Base-by-base conservation (phyloP, 1,140 invertebrate genomes). In the Drosophila repleta region DNA sequence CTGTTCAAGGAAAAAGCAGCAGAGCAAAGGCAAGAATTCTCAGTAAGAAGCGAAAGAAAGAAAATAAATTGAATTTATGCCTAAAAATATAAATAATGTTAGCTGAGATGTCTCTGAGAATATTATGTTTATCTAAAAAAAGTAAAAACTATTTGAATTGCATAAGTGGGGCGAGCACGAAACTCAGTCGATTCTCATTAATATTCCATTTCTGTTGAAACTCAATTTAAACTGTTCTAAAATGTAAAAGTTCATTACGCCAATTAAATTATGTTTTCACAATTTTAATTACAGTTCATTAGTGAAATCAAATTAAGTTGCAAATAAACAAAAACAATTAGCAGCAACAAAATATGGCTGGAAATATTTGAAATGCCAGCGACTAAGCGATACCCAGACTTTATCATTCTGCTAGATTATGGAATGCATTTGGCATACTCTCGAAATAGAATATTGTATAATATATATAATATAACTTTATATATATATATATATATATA, bases 1-100 rank as follows among this genome's bases (percentile, higher is more conserved):
- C 17, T 39, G 20, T 61, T 65, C 61, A 56, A 70, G 60, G 66
- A 63, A 63, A 26, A 4, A 20, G 13, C 21, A 18, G 39, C 64
- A 49, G 32, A 8, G 29, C 45, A 68, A 43, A 29, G 26, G 20
- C 26, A n/a, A 43, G 4, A 7, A 15, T 15, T 4, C 3, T 17
- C 5, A 15, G 7, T 15, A 15, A n/a, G 7, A 35, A 35, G n/a
- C n/a, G 11, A 35, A 10, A 11, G 1, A 15, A 17, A 5, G 39
- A 43, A 43, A 43, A 43, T 43, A 15, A 43, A 43, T 17, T 7
- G n/a, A 15, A 63, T 43, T 17, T 39, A 46, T 29, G 18, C 8
- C 18, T 46, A 13, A 10, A 46, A 20, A 18, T 21, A 20, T 21
- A 20, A 18, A 4, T 1, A 43, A 15, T n/a, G n/a, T n/a, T n/a